Evolutionary conservation across 2,797 vertebrate species (phyloP), one percentile per base, ranked within the genome.

Genomic region (Pygocentrus nattereri): DNA sequence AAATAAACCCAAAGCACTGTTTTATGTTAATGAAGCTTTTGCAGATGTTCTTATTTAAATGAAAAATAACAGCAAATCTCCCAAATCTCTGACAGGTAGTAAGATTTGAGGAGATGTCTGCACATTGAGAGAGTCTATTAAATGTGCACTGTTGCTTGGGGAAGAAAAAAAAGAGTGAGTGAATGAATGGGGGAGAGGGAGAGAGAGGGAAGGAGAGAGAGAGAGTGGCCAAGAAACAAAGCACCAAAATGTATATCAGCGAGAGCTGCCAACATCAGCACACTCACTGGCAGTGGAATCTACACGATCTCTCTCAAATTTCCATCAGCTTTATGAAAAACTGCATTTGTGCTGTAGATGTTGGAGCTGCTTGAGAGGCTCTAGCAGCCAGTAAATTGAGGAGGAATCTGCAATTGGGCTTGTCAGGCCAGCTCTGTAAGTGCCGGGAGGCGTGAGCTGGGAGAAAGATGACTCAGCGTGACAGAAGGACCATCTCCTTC

Each of bases 201-300:
- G 62, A 56, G 31, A 38, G 31, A 21, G 64, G 52, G 41, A 62
- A 16, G 47, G 27, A 34, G 58, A 47, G 41, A 56, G 56, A 38
- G 64, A 52, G 74, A 79, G 44, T 50, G 34, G 68, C 47, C 79
- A n/a, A 77, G 30, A 69, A 54, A 83, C 31, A 44, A 58, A 61
- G 27, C 25, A 18, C 13, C 12, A 41, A 44, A 76, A 67, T 15
- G 50, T 50, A 47, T 80, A 71, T 74, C 64, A 89, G 76, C 75
- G 76, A 85, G 81, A 64, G 41, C 79, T 85, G 91, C 91, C 89
- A 91, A 89, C 84, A 83, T 89, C 91, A 90, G 88, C 89, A 88
- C 82, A 80, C 61, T 10, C 56, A 82, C 90, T 90, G 83, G 88
- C 59, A 82, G 76, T 61, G 64, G 62, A 81, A 83, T 85, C 82